Conservation (phyloP, 1,140 invertebrate species). For the Colletes gigas region DNA sequence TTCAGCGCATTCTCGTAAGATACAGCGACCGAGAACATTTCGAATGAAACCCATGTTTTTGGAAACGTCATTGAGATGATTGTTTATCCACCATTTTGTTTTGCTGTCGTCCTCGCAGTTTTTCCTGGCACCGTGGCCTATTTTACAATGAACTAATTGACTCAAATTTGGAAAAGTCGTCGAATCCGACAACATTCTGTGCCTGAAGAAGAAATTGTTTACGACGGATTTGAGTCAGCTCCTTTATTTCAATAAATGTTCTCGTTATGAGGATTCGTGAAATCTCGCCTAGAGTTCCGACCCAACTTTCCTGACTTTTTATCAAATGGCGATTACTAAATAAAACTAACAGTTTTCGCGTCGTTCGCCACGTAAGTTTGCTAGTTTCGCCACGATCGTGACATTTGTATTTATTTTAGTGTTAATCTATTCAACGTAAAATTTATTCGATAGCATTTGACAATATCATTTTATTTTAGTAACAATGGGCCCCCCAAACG, state of each 20-base stretch:
- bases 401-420: neutral
- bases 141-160: conserved; percentile 68
- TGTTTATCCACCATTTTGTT: conserved; percentile 81
- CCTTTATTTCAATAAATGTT: conserved; percentile 38
- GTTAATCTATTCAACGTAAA: neutral
- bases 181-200: conserved; percentile 7
- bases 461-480: neutral
- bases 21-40: too few species aligned
- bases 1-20: neutral
- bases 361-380: conserved; percentile 64
- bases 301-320: conserved; percentile 77
- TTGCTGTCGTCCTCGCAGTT: conserved; percentile 76
- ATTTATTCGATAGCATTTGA: neutral
- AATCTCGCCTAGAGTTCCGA: conserved; percentile 69
- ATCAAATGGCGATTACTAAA: conserved; percentile 73
- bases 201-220: neutral
- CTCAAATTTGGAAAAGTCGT: conserved; percentile 31
- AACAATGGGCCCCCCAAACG: neutral
- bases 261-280: conserved; percentile 71
- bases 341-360: conserved; percentile 66
- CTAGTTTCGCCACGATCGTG: neutral
- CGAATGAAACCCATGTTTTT: conserved; percentile 52
- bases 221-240: neutral
- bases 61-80: conserved; percentile 66
- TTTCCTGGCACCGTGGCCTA: conserved; percentile 65